These are phyloP conservation scores for Bubalus kerabau DNA, from an alignment of 2,113 vertebrate species.

Conservation along the genomic window DNA sequence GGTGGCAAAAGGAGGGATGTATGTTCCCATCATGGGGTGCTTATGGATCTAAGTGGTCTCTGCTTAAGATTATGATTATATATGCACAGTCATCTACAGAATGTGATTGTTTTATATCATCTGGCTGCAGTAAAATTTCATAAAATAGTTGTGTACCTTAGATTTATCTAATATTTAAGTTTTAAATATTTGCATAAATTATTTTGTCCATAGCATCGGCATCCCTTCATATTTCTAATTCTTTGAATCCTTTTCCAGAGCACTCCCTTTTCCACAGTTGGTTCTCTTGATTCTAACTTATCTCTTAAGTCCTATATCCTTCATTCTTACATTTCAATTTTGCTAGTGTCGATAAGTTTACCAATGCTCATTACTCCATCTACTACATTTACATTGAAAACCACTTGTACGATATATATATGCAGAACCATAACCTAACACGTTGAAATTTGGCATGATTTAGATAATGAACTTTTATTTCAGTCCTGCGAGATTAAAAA, in stretches of 20 bases:
- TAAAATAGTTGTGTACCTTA: not conserved
- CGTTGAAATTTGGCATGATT: not conserved
- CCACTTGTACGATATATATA: not conserved
- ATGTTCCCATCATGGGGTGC: accelerated
- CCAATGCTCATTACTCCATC: not conserved
- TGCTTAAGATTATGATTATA: not conserved
- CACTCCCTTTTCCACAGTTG: not conserved
- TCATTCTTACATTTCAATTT: not conserved
- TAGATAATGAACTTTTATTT: not conserved
- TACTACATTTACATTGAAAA: not conserved
- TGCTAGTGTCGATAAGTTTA: not conserved
- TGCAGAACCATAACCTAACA: not conserved
- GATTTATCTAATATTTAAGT: not conserved
- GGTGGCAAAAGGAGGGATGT: accelerated
- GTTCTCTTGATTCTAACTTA: not conserved
- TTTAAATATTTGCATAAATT: not conserved
- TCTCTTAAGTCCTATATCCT: not conserved
- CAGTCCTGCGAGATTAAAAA: not conserved
- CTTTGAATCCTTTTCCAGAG: not conserved
- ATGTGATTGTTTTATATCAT: not conserved
- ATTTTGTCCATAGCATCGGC: not conserved
- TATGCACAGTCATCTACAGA: not conserved
- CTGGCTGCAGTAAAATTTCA: not conserved
- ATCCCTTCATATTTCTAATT: not conserved
- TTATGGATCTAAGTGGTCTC: not conserved